These are phyloP conservation scores for Picus viridis DNA, from an alignment of 2,797 vertebrate genomes.

Conservation along the genomic window DNA sequence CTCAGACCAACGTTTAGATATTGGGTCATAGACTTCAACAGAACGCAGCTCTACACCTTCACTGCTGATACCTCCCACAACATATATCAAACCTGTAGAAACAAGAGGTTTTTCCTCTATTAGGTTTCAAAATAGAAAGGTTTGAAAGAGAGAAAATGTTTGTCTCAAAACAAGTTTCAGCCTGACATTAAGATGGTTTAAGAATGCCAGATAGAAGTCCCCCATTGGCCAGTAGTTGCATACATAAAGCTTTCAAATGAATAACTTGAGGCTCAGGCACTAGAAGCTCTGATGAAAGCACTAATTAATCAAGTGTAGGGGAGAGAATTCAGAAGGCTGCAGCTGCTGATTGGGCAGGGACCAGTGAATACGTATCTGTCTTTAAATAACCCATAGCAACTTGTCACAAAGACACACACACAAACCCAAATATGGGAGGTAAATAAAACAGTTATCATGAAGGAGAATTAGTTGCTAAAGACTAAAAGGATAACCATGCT, in stretches of 20 bases:
- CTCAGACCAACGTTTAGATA: conserved; percentile 91
- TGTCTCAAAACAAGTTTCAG: not conserved
- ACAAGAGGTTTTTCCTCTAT: conserved; percentile 19
- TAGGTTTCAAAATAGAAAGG: not conserved
- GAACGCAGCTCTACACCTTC: conserved; percentile 92
- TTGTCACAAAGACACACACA: not conserved
- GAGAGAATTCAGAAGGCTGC: not conserved
- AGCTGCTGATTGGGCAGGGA: not conserved
- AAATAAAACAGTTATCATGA: not conserved
- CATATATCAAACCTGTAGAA: conserved; percentile 91
- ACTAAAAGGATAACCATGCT: not conserved
- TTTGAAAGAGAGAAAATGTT: not conserved
- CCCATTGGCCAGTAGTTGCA: not conserved
- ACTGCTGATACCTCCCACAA: conserved; percentile 92
- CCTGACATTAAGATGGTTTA: not conserved
- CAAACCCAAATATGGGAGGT: not conserved
- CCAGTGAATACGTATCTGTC: not conserved
- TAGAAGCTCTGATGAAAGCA: not conserved
- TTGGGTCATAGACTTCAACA: conserved; percentile 92
- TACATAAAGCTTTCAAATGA: not conserved
- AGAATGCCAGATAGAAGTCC: not conserved
- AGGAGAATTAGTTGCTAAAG: not conserved
- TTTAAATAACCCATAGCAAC: not conserved
- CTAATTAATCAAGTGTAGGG: not conserved
- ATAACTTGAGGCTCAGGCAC: not conserved